A percentile compares a stretch with the other conserved stretches of the same genome.
Conservation (phyloP, 2,113 vertebrate genomes). For the Sander lucioperca region DNA sequence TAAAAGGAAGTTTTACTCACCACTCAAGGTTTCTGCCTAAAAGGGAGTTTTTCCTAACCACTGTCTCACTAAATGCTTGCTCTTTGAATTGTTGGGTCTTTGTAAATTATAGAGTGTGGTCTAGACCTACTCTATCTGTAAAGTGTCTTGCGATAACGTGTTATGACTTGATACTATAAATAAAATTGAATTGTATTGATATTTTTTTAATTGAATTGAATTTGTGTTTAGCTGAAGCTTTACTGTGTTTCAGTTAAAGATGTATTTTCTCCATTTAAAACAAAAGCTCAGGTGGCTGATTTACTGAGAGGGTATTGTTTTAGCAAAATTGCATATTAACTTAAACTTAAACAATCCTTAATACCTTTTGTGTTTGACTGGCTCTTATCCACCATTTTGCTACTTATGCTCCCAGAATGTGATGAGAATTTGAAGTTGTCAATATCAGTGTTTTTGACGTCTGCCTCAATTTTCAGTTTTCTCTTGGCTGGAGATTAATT, state of each 20-base stretch:
- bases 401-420: not conserved
- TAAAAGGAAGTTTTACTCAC: no score
- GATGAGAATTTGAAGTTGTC: not conserved
- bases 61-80: no score
- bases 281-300: constrained; percentile 1
- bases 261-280: not conserved
- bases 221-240: not conserved
- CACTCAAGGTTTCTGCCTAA: no score
- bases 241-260: not conserved
- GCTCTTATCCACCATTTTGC: not conserved
- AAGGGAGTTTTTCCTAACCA: no score
- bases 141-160: no score
- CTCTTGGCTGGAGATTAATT: not conserved
- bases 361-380: not conserved
- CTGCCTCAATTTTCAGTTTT: not conserved
- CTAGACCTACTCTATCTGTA: no score
- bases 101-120: no score
- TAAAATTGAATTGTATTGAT: no score
- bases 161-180: no score
- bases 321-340: not conserved
- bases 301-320: not conserved
- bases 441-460: not conserved
- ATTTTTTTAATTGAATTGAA: no score
- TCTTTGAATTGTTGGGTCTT: no score
- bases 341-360: not conserved